These are phyloP conservation scores for Gymnarchus niloticus DNA, from an alignment of 2,113 vertebrate genomes.

Conservation along the genomic window DNA sequence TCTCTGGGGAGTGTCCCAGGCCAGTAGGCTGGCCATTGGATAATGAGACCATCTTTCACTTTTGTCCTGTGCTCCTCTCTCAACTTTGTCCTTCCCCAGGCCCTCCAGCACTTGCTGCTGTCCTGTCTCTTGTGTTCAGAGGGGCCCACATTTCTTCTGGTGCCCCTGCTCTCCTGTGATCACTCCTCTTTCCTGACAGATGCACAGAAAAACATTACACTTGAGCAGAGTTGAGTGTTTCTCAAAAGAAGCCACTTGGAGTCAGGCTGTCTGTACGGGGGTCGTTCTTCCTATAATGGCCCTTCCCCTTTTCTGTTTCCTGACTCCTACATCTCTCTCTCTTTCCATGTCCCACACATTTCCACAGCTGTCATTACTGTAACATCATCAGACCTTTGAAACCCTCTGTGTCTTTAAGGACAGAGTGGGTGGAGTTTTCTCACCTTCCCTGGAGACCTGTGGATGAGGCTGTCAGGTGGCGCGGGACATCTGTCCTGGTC, in stretches of 20 bases:
- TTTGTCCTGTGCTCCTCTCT: slow-evolving; percentile 30
- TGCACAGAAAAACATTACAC: too few species aligned
- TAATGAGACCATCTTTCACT: not conserved
- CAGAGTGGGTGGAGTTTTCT: not conserved
- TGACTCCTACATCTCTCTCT: slow-evolving; percentile 32
- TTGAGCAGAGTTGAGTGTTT: slow-evolving; percentile 90
- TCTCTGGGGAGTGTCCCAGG: not conserved
- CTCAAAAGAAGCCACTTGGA: slow-evolving; percentile 84
- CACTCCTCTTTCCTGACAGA: slow-evolving; percentile 56
- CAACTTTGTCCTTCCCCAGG: slow-evolving; percentile 50
- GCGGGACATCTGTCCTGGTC: not conserved
- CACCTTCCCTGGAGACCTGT: not conserved
- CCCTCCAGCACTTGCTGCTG: not conserved
- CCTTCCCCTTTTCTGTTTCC: slow-evolving; percentile 68
- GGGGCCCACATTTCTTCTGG: slow-evolving; percentile 47
- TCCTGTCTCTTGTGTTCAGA: too few species aligned
- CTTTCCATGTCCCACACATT: slow-evolving; percentile 31
- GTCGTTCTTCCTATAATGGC: slow-evolving; percentile 71
- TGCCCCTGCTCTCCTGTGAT: slow-evolving; percentile 71
- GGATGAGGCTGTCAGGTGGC: not conserved
- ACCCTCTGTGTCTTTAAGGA: slow-evolving; percentile 29
- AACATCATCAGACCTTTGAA: slow-evolving; percentile 43
- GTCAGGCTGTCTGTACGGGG: slow-evolving; percentile 81
- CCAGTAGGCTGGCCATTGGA: not conserved
- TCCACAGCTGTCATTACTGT: slow-evolving; percentile 38